Base-by-base conservation (phyloP, 1,140 invertebrate genomes). In the Drosophila persimilis region DNA sequence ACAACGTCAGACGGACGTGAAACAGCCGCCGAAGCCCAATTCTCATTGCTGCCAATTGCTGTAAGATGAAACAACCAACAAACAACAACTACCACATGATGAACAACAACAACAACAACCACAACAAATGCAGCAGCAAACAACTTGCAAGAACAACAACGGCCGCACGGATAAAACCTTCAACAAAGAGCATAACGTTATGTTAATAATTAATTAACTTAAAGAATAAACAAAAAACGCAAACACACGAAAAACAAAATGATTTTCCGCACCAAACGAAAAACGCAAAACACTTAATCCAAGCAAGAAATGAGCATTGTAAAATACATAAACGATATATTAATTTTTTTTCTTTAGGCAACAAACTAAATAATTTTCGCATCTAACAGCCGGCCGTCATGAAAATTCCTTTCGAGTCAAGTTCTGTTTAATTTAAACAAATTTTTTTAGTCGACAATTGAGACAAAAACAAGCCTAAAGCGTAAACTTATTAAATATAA, bases 1-100 rank as follows among this genome's bases (percentile, higher is more conserved):
- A 74, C 90, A 90, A 73, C 90, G 90, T 84, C 90, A 90, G 79
- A 91, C 80, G 63, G 90, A 90, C 75, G 88, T 89, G 56, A 89
- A 81, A 89, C 80, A 89, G 90, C 89, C 88, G 75, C 77, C 80
- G 74, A 90, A 91, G 78, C 72, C 90, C 69, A 86, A 89, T 75
- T 84, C 90, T 85, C 89, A 78, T 80, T 91, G 90, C 90, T 91
- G 90, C 90, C 90, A 91, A 91, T 80, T 91, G 89, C 80, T 91
- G 80, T 91, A 91, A 85, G 46, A 59, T 55, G 46, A 44, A 50
- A 45, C 8, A 69, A 31, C 6, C 45, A 48, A 39, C 52, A 45
- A 0, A 57, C 6, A 15, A 50, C 9, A 64, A 35, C 15, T 22
- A 59, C 50, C 24, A 59, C 29, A 29, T n/a, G 26, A 60, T 44